Conservation (phyloP, 1,140 invertebrate genomes). For the Drosophila pruinosa region DNA sequence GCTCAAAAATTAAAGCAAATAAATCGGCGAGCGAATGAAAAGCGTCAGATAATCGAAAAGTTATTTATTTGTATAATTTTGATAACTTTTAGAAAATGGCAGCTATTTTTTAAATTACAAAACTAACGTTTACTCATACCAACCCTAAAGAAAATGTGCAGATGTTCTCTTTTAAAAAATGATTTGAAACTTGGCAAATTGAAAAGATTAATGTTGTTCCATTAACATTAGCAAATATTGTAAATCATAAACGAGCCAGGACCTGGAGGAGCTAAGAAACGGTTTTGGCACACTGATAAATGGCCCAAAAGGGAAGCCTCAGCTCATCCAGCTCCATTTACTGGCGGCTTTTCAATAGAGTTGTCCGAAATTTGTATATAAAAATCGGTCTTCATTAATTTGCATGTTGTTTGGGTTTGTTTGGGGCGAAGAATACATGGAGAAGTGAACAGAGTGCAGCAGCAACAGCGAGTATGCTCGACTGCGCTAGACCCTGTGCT, state of each 20-base stretch:
- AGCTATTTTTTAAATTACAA: no score
- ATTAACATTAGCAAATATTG: conserved; percentile 56
- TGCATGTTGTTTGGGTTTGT: conserved; percentile 32
- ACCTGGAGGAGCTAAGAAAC: background rate
- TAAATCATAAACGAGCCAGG: conserved; percentile 47
- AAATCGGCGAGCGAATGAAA: background rate
- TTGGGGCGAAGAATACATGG: conserved; percentile 17
- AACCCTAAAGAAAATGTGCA: no score
- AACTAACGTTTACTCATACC: no score
- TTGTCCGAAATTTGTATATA: conserved; percentile 70
- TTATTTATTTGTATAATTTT: no score
- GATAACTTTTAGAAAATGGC: no score
- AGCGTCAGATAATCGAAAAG: background rate
- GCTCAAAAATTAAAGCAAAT: conserved; percentile 11
- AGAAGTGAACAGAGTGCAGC: background rate
- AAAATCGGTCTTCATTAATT: conserved; percentile 76
- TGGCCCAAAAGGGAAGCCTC: background rate
- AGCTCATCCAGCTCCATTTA: conserved; percentile 1
- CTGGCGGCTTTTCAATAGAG: conserved; percentile 55
- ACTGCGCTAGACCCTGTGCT: background rate
- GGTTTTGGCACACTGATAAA: conserved; percentile 41
- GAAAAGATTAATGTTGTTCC: conserved; percentile 45
- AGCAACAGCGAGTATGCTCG: background rate
- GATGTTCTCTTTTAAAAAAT: background rate
- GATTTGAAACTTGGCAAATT: background rate